Evolutionary conservation across 2,888 invertebrate species (phyloP).

Genomic region (Eupithecia inturbata): DNA sequence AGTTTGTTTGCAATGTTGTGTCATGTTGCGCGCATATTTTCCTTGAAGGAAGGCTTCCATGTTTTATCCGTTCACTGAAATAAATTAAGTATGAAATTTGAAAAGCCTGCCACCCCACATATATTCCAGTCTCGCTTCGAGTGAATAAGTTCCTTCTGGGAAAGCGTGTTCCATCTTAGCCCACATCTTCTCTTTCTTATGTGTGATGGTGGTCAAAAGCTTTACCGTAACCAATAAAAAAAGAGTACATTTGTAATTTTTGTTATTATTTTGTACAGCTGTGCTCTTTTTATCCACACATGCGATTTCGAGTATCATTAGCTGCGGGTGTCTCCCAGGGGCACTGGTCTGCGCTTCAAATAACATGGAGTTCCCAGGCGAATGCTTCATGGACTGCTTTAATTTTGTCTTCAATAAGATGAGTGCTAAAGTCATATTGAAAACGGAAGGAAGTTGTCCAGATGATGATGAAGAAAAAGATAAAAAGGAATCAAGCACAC

Average conservation of each 20-base stretch:
- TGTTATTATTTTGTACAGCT: neutral
- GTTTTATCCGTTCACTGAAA: no score
- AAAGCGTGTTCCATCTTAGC: no score
- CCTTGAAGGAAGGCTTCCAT: no score
- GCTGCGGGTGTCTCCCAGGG: neutral
- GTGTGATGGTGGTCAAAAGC: no score
- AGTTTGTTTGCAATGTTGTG: no score
- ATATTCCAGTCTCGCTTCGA: neutral
- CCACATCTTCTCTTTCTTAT: no score
- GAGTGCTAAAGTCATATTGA: neutral
- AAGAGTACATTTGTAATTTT: neutral
- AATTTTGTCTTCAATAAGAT: neutral
- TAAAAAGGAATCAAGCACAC: neutral
- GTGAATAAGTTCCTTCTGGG: no score
- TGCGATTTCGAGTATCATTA: neutral
- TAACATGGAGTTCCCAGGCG: constrained; percentile 1
- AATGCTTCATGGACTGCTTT: neutral
- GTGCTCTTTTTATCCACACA: neutral
- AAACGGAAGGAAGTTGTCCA: neutral
- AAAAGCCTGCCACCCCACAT: neutral
- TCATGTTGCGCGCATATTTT: no score
- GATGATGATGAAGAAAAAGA: neutral
- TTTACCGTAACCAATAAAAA: no score
- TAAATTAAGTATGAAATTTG: no score
- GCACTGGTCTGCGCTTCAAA: neutral